Base-by-base conservation (phyloP, 2,888 invertebrate species). In the Junonia oenone region DNA sequence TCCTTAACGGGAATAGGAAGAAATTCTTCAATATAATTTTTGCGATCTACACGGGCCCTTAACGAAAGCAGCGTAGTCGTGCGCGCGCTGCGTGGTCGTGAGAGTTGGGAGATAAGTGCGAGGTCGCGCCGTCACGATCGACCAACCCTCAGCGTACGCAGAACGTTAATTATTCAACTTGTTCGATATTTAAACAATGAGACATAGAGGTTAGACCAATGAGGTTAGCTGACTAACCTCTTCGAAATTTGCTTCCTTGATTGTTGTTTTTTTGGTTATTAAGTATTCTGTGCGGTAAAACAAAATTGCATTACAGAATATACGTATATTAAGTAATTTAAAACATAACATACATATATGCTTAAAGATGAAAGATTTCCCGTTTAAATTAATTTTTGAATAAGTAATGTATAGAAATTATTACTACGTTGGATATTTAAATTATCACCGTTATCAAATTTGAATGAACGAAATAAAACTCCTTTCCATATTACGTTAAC, bases 91-190 rank as follows among this genome's bases (percentile, higher is more conserved):
- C 83, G 81, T 80, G 78, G 77, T 87, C 87, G 88, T 88, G 87
- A 86, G 84, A 83, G 77, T 78, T 74, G 71, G 71, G 73, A 83
- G 86, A 87, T 87, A 86, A 85, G 81, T 83, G 76, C 81, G 82
- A 83, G 86, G 87, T 87, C 87, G 86, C 77, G 65, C 67, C 75
- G 78, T 77, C 82, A 82, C 79, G 84, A 83, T 68, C 71, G 64
- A 67, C 66, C 68, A 68, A 63, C 68, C 65, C 73, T 63, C 61
- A 60, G 60, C 62, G 62, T 62, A 67, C 68, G 64, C 61, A 64
- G 63, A 62, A 63, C 65, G 61, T 63, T 65, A 65, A 65, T 65
- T 65, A 65, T 65, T 64, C 58, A 55, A 58, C 58, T 56, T 74
- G 77, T 79, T 58, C 61, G 58, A 61, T 61, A 61, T 52, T 51